Conservation (phyloP, 2,888 invertebrate genomes). For the Lasioglossum vierecki region DNA sequence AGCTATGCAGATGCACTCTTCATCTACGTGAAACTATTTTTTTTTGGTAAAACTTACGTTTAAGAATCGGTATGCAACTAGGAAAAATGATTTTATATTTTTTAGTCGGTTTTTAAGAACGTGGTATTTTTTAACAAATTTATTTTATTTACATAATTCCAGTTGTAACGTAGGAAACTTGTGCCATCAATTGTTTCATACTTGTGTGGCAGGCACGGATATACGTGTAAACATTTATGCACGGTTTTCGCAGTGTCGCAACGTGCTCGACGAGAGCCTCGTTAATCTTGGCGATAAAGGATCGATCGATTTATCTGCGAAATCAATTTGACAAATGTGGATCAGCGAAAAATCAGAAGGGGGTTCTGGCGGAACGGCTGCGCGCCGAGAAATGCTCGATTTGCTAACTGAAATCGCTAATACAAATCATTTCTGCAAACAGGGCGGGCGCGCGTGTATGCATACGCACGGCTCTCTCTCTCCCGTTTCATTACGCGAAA, state of each 20-base stretch:
- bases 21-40: too few relatives aligned
- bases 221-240: background rate
- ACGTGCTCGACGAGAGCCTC: background rate
- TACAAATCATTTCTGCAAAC: slow-evolving; percentile 52
- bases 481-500: slow-evolving; percentile 47
- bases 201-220: background rate
- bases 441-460: slow-evolving; percentile 27
- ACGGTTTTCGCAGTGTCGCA: background rate
- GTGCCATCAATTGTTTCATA: background rate
- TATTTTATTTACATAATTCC: too few relatives aligned
- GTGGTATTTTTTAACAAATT: too few relatives aligned
- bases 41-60: too few relatives aligned
- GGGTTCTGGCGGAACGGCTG: background rate
- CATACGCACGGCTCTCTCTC: slow-evolving; percentile 35
- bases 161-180: background rate
- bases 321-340: slow-evolving; percentile 26
- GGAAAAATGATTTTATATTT: too few relatives aligned
- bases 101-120: too few relatives aligned
- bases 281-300: background rate
- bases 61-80: too few relatives aligned
- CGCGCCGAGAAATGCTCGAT: slow-evolving; percentile 26
- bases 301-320: slow-evolving; percentile 31
- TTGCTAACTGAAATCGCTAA: background rate
- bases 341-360: slow-evolving; percentile 40
- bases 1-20: too few relatives aligned